Conservation (phyloP, 2,888 invertebrate species). For the Cryptophagus acutangulus region DNA sequence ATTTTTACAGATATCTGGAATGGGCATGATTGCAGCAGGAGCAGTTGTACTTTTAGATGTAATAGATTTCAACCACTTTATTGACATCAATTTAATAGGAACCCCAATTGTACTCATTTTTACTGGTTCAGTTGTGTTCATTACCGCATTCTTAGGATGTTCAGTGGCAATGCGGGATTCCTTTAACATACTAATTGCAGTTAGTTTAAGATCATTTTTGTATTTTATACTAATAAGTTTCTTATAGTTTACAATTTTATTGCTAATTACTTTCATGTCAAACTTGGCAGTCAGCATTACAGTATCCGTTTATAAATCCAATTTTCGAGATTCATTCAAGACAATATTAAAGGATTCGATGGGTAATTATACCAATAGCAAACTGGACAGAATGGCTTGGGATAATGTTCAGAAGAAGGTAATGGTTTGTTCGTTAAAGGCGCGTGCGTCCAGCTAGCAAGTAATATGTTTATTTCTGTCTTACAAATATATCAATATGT, state of each 20-base stretch:
- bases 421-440: no score
- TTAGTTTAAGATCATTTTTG: constrained; percentile 49
- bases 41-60: constrained; percentile 66
- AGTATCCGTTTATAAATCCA: constrained; percentile 69
- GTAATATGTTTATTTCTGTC: no score
- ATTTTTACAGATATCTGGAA: constrained; percentile 64
- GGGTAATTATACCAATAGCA: constrained; percentile 53
- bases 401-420: constrained; percentile 75
- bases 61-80: constrained; percentile 67
- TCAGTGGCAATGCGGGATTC: constrained; percentile 86
- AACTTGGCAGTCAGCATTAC: constrained; percentile 83
- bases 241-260: constrained; percentile 68
- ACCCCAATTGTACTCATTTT: constrained; percentile 79
- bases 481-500: no score
- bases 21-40: constrained; percentile 67
- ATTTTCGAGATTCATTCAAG: constrained; percentile 63
- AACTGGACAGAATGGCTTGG: constrained; percentile 62
- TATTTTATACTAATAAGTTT: no score
- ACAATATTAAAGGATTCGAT: constrained; percentile 60
- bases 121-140: constrained; percentile 76
- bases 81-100: constrained; percentile 69
- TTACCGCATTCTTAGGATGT: constrained; percentile 86
- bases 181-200: constrained; percentile 76
- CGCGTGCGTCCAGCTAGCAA: no score
- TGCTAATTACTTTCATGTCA: constrained; percentile 72